These are phyloP conservation scores for Oikopleura dioica DNA, from an alignment of 23 tunicate species.

Conservation along the genomic window DNA sequence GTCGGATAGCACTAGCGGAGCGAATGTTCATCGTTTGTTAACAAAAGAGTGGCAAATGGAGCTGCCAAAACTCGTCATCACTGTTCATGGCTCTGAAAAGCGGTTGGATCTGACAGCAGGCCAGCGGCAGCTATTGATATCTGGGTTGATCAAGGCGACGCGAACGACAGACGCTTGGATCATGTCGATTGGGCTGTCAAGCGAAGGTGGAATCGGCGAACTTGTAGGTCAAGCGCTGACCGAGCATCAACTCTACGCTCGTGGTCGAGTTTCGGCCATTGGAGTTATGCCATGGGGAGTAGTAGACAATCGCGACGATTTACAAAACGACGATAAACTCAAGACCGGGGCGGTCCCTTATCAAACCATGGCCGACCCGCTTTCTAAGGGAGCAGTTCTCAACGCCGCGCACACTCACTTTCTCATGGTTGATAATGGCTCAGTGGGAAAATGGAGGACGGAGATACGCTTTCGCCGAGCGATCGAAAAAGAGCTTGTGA, in stretches of 20 bases:
- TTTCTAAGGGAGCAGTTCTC: slow-evolving; percentile 76
- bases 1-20: slow-evolving; percentile 42
- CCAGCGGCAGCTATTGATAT: neutral
- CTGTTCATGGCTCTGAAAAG: slow-evolving; percentile 8
- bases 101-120: neutral
- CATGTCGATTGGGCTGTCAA: slow-evolving; percentile 55
- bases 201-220: slow-evolving; percentile 66
- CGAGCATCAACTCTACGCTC: slow-evolving; percentile 57
- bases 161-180: slow-evolving; percentile 95
- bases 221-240: slow-evolving; percentile 74
- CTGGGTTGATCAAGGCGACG: slow-evolving; percentile 69
- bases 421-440: slow-evolving; percentile 68
- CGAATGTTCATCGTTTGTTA: slow-evolving; percentile 26
- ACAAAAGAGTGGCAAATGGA: slow-evolving; percentile 63
- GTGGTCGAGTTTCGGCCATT: slow-evolving; percentile 50
- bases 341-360: slow-evolving; percentile 16
- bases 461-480: slow-evolving; percentile 49
- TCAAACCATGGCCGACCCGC: slow-evolving; percentile 68
- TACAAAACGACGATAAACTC: neutral
- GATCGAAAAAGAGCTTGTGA: slow-evolving; percentile 34
- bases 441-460: slow-evolving; percentile 48
- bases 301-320: neutral
- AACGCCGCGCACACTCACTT: slow-evolving; percentile 67
- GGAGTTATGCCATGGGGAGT: slow-evolving; percentile 92
- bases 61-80: slow-evolving; percentile 59